phyloP scores from a whole-genome alignment of 2,888 invertebrate species.

The Chalcis sispes region DNA sequence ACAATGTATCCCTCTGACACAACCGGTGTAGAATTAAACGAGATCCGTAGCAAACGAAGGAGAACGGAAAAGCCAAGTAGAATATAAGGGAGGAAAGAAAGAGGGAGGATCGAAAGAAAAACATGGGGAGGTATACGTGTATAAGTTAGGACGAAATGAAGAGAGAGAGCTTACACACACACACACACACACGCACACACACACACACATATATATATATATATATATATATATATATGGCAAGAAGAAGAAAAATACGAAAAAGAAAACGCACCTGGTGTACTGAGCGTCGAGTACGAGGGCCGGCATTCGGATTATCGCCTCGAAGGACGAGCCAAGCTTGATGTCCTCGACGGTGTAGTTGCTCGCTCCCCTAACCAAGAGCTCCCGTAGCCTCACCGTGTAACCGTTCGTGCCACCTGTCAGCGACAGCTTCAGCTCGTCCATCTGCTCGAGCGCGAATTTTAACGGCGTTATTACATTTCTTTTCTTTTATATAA shows the following conservation, averaged over 20 bases:
- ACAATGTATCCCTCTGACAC: no score
- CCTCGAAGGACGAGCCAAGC: constrained; percentile 82
- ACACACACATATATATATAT: background rate
- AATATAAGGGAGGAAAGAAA: background rate
- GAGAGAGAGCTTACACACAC: background rate
- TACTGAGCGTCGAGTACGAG: constrained; percentile 82
- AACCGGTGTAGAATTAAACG: no score
- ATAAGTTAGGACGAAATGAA: background rate
- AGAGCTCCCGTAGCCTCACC: constrained; percentile 75
- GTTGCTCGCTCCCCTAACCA: constrained; percentile 76
- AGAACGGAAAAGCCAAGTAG: no score
- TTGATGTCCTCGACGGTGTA: constrained; percentile 76
- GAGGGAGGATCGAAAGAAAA: background rate
- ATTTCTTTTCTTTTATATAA: background rate
- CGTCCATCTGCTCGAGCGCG: constrained; percentile 73
- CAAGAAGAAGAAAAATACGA: background rate
- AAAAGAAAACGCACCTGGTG: constrained; percentile 75
- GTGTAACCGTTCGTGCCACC: constrained; percentile 77
- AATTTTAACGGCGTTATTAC: background rate
- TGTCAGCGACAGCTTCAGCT: constrained; percentile 78
- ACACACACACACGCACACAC: background rate
- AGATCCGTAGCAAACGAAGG: no score
- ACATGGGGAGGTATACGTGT: no score
- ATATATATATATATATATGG: no score
- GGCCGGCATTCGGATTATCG: constrained; percentile 81